Evolutionary conservation across 2,888 invertebrate species (phyloP), one percentile per base, ranked within the genome.

Genomic region (Parnassius glacialis): DNA sequence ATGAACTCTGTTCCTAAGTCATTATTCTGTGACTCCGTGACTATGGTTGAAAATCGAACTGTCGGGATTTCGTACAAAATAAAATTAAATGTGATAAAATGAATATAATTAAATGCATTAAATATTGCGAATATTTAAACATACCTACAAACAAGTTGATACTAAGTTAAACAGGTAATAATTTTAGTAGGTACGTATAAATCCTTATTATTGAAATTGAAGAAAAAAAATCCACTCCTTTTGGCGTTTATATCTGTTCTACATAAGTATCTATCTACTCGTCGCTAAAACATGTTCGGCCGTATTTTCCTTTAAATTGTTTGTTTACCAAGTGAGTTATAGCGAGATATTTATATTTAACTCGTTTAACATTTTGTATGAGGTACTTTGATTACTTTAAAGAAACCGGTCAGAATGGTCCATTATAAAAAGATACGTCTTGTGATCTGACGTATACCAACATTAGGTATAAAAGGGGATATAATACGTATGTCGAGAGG

Each of bases 141-240:
- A 34, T 3, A 3, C 5, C 3, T 34, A 34, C 1, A 34, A 34
- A 34, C 5, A 34, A 34, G 10, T 45, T 45, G 11, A 45, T 0
- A 45, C 10, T 45, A 45, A 12, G 55, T 55, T 45, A 43, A 55
- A 20, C 20, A 20, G 2, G 1, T 16, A 16, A 16, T 16, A 16
- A 16, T 16, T 16, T 16, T 16, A 16, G 16, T 16, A 16, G 16
- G 16, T 25, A n/a, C 42, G 3, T n/a, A n/a, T 20, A 48, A 43
- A 51, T 20, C 47, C 20, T 20, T 20, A n/a, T 57, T 25, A 13
- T 34, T 34, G 25, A 5, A 25, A 25, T 25, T 25, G 3, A 25
- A 25, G 5, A 34, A 34, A 62, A 62, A 62, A 45, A 45, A 58
- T 62, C 62, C 58, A 62, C 43, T 42, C 25, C 53, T 57, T 43